A percentile compares a stretch with the other conserved stretches of the same genome.
These are phyloP conservation scores for Coregonus suidteri DNA, from an alignment of 2,797 vertebrate species.

Conservation along the genomic window DNA sequence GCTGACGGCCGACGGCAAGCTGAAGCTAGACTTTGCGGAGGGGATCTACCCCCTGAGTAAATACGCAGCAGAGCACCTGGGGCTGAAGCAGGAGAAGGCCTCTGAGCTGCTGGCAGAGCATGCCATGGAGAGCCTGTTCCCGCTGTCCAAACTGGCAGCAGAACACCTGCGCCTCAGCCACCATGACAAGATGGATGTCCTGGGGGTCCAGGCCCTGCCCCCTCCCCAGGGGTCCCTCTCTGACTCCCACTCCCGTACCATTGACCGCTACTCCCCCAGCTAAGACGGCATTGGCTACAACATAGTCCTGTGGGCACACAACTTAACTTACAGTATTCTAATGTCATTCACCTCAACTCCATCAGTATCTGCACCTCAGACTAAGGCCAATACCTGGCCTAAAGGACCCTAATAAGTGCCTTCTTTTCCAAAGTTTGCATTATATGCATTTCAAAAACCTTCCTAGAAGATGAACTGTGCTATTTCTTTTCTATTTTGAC, in stretches of 20 bases:
- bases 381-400: conserved; percentile 64
- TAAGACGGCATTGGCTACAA: conserved; percentile 71
- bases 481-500: conserved; percentile 67
- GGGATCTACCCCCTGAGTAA: conserved; percentile 95
- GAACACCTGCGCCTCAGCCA: conserved; percentile 92
- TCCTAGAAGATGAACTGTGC: conserved; percentile 69
- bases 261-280: conserved; percentile 94
- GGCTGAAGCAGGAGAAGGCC: conserved; percentile 92
- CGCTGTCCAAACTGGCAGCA: conserved; percentile 90
- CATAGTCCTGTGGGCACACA: conserved; percentile 61
- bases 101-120: conserved; percentile 90
- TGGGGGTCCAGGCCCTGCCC: conserved; percentile 78
- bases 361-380: conserved; percentile 74
- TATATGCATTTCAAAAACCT: conserved; percentile 63
- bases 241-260: conserved; percentile 85
- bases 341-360: conserved; percentile 77
- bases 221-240: conserved; percentile 80
- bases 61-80: conserved; percentile 92
- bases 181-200: conserved; percentile 87
- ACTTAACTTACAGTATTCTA: conserved; percentile 70
- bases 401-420: conserved; percentile 73
- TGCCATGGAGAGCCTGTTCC: conserved; percentile 94
- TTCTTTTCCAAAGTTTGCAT: conserved; percentile 68
- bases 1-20: conserved; percentile 84
- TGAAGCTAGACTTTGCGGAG: conserved; percentile 94